Percentiles rank a stretch among this genome's conserved stretches.
Conservation (phyloP, 92 coral and sea anemone genomes). For the Plumapathes pennacea region DNA sequence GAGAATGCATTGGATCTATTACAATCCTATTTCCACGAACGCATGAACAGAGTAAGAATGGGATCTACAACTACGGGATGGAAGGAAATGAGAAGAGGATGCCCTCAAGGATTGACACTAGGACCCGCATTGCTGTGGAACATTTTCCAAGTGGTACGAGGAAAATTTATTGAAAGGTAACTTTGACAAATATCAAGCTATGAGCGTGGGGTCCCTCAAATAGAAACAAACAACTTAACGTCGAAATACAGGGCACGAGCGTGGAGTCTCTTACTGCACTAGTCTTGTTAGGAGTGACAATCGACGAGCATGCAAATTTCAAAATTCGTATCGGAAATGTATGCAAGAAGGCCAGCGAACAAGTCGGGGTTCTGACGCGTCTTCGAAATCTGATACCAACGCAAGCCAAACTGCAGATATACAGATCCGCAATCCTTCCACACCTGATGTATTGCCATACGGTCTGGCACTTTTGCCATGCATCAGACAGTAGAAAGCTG, state of each 20-base stretch:
- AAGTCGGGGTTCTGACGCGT: slow-evolving; percentile 26
- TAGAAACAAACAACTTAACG: too few species aligned
- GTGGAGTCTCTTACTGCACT: too few species aligned
- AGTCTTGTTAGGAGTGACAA: too few species aligned
- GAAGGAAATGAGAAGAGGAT: slow-evolving; percentile 27
- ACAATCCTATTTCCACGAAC: slow-evolving; percentile 26
- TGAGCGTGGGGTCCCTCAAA: too few species aligned
- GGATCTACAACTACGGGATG: slow-evolving; percentile 16
- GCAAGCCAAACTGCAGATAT: slow-evolving; percentile 11
- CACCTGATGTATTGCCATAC: background rate
- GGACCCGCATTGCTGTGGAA: too few species aligned
- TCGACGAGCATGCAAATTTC: too few species aligned
- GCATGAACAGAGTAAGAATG: slow-evolving; percentile 34
- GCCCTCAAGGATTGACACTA: slow-evolving; percentile 37
- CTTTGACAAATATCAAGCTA: too few species aligned
- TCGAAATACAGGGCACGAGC: too few species aligned
- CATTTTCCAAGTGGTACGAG: too few species aligned
- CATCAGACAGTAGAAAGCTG: slow-evolving; percentile 10
- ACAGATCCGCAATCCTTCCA: slow-evolving; percentile 25
- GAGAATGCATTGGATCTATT: slow-evolving; percentile 25
- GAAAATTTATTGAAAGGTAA: too few species aligned
- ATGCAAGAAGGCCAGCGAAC: slow-evolving; percentile 22
- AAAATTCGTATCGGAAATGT: too few species aligned
- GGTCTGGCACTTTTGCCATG: slow-evolving; percentile 20
- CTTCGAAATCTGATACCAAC: slow-evolving; percentile 21